A percentile compares a stretch with the other conserved stretches of the same genome.
Conservation (phyloP, 1,140 invertebrate genomes). For the Drosophila mayri region DNA sequence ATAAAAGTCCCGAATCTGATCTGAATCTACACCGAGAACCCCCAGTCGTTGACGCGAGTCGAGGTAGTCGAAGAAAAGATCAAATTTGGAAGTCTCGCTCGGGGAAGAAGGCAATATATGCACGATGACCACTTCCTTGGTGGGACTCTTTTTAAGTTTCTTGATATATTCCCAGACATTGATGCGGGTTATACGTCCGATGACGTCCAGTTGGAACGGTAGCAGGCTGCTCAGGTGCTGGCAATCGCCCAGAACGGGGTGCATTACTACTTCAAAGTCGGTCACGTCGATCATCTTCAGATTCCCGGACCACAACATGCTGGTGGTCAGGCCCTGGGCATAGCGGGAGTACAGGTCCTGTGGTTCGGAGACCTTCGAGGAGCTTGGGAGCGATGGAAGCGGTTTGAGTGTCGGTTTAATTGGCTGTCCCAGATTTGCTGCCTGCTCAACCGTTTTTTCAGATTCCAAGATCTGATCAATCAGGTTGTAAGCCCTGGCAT, state of each 20-base stretch:
- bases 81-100: conserved; percentile 94
- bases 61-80: conserved; percentile 95
- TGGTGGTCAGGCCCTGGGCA: conserved; percentile 64
- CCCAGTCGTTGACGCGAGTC: conserved; percentile 91
- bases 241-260: conserved; percentile 89
- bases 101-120: conserved; percentile 92
- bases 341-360: conserved; percentile 59
- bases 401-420: conserved; percentile 28
- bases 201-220: conserved; percentile 93
- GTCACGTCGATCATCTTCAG: conserved; percentile 96
- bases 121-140: conserved; percentile 95
- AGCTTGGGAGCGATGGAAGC: conserved; percentile 7
- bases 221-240: conserved; percentile 90
- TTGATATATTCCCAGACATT: conserved; percentile 97
- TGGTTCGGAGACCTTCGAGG: conserved; percentile 10
- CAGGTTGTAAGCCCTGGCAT: conserved; percentile 58
- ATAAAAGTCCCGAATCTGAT: conserved; percentile 97
- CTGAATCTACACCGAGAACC: conserved; percentile 88
- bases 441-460: conserved; percentile 73
- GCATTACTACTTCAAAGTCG: conserved; percentile 93
- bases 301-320: conserved; percentile 92
- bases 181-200: conserved; percentile 95
- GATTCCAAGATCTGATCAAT: conserved; percentile 82
- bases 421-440: conserved; percentile 69
- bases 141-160: conserved; percentile 94